phyloP scores from a whole-genome alignment of 2,797 vertebrate genomes.

The Parambassis ranga region DNA sequence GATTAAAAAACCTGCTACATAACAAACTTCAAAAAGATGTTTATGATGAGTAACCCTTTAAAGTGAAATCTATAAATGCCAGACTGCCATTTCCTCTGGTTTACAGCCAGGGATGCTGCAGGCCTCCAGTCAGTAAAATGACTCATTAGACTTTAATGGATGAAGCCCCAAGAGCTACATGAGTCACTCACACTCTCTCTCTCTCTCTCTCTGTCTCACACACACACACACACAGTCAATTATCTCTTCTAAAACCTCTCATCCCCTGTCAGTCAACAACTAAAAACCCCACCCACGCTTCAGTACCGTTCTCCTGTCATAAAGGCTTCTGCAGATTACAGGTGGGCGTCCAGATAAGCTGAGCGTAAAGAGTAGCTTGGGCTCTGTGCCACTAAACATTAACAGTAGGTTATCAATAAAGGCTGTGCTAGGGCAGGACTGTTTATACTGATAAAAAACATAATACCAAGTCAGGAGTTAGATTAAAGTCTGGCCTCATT shows the following conservation, averaged over 20 bases:
- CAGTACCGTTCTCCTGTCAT: background rate
- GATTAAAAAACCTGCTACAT: too few species aligned
- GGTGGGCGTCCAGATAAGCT: constrained; percentile 25
- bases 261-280: constrained; percentile 21
- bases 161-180: constrained; percentile 4
- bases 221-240: background rate
- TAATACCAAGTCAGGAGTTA: background rate
- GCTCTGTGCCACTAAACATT: constrained; percentile 43
- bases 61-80: background rate
- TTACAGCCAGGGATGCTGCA: background rate
- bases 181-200: constrained; percentile 16
- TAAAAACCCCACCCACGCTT: background rate
- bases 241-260: constrained; percentile 11
- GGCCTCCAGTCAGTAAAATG: background rate
- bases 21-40: too few species aligned
- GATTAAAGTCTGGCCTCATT: background rate
- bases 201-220: too few species aligned
- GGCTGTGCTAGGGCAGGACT: background rate
- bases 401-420: constrained; percentile 35
- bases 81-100: constrained; percentile 2
- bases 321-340: constrained; percentile 11
- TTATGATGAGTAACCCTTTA: background rate
- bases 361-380: constrained; percentile 28
- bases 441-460: constrained; percentile 22
- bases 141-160: constrained; percentile 37